These are phyloP conservation scores for Halocynthia roretzi DNA, from an alignment of 23 tunicate species.

Conservation along the genomic window DNA sequence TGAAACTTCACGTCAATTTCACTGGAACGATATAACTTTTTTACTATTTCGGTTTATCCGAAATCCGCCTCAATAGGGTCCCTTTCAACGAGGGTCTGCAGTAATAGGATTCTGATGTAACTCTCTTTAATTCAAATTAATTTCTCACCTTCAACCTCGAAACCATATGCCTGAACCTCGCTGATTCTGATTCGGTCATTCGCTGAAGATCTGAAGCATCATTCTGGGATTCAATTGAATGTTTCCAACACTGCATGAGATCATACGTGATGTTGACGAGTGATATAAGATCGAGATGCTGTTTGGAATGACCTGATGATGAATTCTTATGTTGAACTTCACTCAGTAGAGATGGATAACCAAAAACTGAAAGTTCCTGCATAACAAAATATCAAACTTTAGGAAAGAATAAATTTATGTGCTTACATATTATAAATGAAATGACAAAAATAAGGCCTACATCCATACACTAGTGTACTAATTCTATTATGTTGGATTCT, in stretches of 20 bases:
- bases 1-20: too few relatives aligned
- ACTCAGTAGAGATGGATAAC: conserved; percentile 55
- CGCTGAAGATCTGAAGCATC: conserved; percentile 30
- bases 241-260: conserved; percentile 38
- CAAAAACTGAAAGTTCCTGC: conserved; percentile 85
- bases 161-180: conserved; percentile 50
- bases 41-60: too few relatives aligned
- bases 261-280: conserved; percentile 65
- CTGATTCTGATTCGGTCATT: conserved; percentile 46
- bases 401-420: not conserved
- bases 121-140: too few relatives aligned
- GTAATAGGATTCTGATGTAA: too few relatives aligned
- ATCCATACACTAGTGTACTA: too few relatives aligned
- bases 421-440: not conserved
- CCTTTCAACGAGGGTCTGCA: too few relatives aligned
- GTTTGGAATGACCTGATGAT: conserved; percentile 2
- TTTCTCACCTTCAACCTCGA: conserved; percentile 30
- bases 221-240: conserved; percentile 35
- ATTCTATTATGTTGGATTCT: too few relatives aligned
- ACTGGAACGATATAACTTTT: too few relatives aligned
- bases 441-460: too few relatives aligned
- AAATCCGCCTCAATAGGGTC: too few relatives aligned
- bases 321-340: not conserved
- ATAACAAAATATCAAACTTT: not conserved
- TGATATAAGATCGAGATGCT: conserved; percentile 28